These are phyloP conservation scores for Drosophila emarginata DNA, from an alignment of 2,888 invertebrate species.

Conservation along the genomic window DNA sequence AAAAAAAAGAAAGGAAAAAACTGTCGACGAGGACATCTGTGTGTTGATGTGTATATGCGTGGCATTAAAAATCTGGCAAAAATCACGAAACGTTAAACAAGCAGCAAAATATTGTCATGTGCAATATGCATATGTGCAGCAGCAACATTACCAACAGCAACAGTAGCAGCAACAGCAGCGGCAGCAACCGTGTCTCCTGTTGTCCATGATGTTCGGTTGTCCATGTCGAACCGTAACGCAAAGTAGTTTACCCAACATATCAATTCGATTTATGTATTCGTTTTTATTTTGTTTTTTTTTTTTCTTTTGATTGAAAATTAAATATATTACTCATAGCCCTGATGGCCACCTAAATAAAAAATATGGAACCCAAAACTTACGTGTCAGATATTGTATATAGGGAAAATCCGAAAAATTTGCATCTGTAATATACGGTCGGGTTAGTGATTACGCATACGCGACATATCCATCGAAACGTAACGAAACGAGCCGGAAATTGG, in stretches of 20 bases:
- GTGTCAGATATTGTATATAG: constrained; percentile 86
- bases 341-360: constrained; percentile 23
- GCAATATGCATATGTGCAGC: constrained; percentile 41
- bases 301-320: constrained; percentile 51
- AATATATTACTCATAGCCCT: constrained; percentile 43
- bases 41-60: constrained; percentile 19
- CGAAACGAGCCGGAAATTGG: constrained; percentile 13
- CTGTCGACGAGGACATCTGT: constrained; percentile 28
- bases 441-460: constrained; percentile 53
- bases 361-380: constrained; percentile 83
- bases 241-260: constrained; percentile 71
- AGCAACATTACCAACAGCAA: constrained; percentile 24
- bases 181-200: constrained; percentile 26
- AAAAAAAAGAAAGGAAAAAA: constrained; percentile 38
- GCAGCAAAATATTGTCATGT: constrained; percentile 73
- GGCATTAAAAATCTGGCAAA: constrained; percentile 73
- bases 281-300: constrained; percentile 31
- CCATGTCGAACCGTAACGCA: constrained; percentile 30
- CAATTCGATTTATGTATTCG: constrained; percentile 71
- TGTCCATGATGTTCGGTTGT: constrained; percentile 22
- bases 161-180: background rate
- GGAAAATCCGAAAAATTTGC: constrained; percentile 86
- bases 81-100: constrained; percentile 76
- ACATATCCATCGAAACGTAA: constrained; percentile 9
- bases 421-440: constrained; percentile 82